Evolutionary conservation across 1,140 invertebrate genomes (phyloP).

Genomic region (Brachionus manjavacas): DNA sequence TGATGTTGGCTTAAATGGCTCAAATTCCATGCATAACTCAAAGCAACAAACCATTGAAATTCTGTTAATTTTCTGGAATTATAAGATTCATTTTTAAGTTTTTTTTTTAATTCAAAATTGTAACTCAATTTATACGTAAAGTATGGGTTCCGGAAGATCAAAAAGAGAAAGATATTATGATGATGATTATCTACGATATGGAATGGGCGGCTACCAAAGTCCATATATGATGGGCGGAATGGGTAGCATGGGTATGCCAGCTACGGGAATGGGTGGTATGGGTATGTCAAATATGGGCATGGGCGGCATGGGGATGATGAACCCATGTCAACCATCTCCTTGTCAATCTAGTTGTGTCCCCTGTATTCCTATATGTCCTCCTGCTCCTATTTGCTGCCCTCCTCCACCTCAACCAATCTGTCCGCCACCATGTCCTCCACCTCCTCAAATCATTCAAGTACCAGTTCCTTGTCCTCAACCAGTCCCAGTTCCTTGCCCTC

Average conservation of each 20-base stretch:
- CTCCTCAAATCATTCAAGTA: background rate
- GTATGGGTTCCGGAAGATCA: background rate
- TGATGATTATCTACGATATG: background rate
- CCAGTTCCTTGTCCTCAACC: constrained; percentile 2
- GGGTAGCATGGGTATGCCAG: background rate
- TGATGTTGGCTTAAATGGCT: background rate
- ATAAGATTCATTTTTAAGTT: background rate
- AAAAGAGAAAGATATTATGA: background rate
- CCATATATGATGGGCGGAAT: background rate
- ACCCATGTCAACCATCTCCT: background rate
- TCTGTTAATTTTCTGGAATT: background rate
- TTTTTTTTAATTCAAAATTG: background rate
- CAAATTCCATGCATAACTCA: background rate
- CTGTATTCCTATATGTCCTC: constrained; percentile 8
- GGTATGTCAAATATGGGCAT: background rate
- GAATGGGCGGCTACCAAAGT: background rate
- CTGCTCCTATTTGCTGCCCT: background rate
- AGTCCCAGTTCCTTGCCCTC: background rate
- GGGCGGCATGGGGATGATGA: background rate
- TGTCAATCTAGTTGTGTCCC: background rate
- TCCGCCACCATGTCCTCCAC: background rate
- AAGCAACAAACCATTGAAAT: background rate
- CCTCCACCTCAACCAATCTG: background rate
- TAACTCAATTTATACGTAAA: background rate
- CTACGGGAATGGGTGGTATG: too few species aligned